A percentile compares a stretch with the other conserved stretches of the same genome.
phyloP scores from a whole-genome alignment of 1,140 invertebrate species.

The Sarcophaga peregrina region DNA sequence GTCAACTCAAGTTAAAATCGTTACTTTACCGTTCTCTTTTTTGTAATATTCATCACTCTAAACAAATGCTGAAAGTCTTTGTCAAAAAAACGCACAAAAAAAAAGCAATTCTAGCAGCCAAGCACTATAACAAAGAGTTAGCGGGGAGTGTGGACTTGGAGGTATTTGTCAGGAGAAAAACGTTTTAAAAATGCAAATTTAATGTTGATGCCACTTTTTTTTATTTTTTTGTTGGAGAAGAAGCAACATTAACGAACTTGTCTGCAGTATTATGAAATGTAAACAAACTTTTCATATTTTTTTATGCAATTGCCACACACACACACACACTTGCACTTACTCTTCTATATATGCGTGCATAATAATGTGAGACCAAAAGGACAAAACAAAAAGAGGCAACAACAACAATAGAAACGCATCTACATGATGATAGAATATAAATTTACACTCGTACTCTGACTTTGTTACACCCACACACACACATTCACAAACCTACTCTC shows the following conservation, averaged over 20 bases:
- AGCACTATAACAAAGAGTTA: neutral
- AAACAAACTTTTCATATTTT: conserved; percentile 37
- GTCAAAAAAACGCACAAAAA: neutral
- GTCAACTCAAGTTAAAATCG: conserved; percentile 12
- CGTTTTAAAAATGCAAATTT: conserved; percentile 35
- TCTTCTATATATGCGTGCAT: neutral
- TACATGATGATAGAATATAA: neutral
- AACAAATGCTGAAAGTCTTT: neutral
- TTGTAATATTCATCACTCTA: neutral
- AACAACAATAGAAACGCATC: conserved; percentile 1
- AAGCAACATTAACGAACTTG: conserved; percentile 29
- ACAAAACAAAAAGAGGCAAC: neutral
- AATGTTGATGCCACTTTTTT: conserved; percentile 10
- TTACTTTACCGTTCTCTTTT: neutral
- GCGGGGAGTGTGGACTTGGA: neutral
- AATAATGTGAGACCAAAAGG: neutral
- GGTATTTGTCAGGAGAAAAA: neutral
- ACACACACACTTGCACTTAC: neutral
- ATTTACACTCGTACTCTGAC: too few species aligned
- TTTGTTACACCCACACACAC: too few species aligned
- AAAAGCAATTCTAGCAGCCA: neutral
- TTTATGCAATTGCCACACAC: conserved; percentile 35
- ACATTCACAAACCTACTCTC: too few species aligned
- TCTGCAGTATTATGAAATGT: conserved; percentile 36
- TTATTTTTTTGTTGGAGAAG: neutral